phyloP scores from a whole-genome alignment of 2,113 vertebrate genomes.

The Alectura lathami region DNA sequence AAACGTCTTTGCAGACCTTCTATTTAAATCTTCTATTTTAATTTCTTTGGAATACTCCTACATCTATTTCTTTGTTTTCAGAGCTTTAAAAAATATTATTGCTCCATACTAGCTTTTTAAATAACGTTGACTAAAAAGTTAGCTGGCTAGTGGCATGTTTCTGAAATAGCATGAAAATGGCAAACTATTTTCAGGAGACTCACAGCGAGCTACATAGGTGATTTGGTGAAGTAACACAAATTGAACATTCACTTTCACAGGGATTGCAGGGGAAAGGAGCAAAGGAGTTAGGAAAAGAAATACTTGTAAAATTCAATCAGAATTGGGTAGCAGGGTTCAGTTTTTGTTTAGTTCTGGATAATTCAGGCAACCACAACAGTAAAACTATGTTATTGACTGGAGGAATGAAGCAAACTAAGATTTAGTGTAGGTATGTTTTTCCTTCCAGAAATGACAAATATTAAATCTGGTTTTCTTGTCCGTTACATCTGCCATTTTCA shows the following conservation, averaged over 20 bases:
- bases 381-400: background rate
- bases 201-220: background rate
- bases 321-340: background rate
- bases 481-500: background rate
- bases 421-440: background rate
- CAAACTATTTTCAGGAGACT: background rate
- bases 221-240: background rate
- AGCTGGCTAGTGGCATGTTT: background rate
- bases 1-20: background rate
- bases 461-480: background rate
- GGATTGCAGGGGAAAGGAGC: background rate
- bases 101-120: background rate
- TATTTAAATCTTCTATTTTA: background rate
- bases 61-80: background rate
- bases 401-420: background rate
- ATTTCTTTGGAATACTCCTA: background rate
- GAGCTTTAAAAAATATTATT: background rate
- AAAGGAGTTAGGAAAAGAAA: background rate
- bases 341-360: background rate
- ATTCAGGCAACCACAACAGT: background rate
- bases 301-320: background rate
- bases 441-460: background rate
- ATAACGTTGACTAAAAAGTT: background rate
- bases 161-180: background rate
- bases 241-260: accelerated